Evolutionary conservation across 2,888 invertebrate species (phyloP), one percentile per base, ranked within the genome.

Genomic region (Capitulum mitella): DNA sequence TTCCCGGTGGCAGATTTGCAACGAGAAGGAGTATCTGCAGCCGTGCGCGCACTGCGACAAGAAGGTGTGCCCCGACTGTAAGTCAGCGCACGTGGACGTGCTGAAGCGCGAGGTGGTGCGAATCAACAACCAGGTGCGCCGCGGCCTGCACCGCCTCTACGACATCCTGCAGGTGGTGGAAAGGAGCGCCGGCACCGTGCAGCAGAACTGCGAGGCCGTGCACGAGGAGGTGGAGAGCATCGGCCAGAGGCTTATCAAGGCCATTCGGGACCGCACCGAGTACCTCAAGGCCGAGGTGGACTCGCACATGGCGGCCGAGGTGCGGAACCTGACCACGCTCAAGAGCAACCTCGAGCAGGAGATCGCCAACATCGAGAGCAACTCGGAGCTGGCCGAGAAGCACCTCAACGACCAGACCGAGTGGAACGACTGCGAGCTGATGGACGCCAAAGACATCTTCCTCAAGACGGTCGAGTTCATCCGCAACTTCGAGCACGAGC

Each of bases 21-120:
- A 94, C 79, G 94, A 96, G 87, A 94, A 97, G 87, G 92, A 94
- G 80, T 94, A 95, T 85, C 92, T 95, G 83, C 91, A 91, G 79
- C 88, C 90, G 77, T 99, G 98, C 86, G 92, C 93, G 43, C 98
- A 99, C 87, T 99, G 99, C 87, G 97, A 98, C 84, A 96, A 97
- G 85, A 95, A 96, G 87, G 93, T 98, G 81, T 99, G 98, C 87
- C 92, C 93, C 83, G 96, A 97, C 85, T 99, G 99, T 87, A 97
- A 97, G 86, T 85, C 85, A 64, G 95, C 96, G 26, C 98, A 98
- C 86, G 93, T 96, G 92, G 97, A 98, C 85, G 96, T 97, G 82
- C 88, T 98, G 80, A 91, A 96, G 83, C 90, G 97, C 80, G 97
- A 97, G 89, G 94, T 97, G 75, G 89, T 91, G 81, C 90, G 96